Conservation (phyloP, 1,140 invertebrate genomes). For the Panagrolaimus sp. region DNA sequence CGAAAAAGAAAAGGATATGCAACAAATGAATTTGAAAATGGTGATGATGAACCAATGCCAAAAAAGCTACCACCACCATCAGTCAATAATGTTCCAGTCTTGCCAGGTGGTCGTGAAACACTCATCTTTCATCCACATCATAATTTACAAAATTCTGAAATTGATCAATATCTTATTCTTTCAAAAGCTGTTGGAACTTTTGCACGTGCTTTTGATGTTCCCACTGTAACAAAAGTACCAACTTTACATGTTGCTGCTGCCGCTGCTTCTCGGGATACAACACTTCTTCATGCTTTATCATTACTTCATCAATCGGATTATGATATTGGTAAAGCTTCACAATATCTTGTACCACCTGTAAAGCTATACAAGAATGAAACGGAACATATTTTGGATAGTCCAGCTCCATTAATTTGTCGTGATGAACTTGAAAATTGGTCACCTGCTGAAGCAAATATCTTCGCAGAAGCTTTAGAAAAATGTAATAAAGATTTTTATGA, state of each 20-base stretch:
- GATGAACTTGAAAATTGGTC: conserved; percentile 99
- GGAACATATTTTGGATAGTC: conserved; percentile 46
- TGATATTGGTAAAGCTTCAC: conserved; percentile 81
- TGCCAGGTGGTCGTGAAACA: conserved; percentile 70
- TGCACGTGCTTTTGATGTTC: conserved; percentile 92
- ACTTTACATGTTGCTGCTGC: conserved; percentile 97
- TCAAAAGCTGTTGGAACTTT: conserved; percentile 95
- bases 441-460: conserved; percentile 93
- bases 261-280: conserved; percentile 93
- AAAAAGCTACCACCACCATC: not conserved
- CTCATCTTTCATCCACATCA: conserved; percentile 87
- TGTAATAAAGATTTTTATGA: conserved; percentile 99
- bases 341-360: conserved; percentile 81
- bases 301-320: conserved; percentile 85
- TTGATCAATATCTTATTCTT: conserved; percentile 96
- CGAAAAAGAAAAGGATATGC: conserved; percentile 25
- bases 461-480: conserved; percentile 95
- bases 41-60: conserved; percentile 14
- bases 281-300: conserved; percentile 96
- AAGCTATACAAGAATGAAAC: conserved; percentile 45
- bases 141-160: conserved; percentile 82
- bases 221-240: conserved; percentile 92
- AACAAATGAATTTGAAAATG: conserved; percentile 27
- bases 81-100: not conserved
- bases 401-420: conserved; percentile 82